A percentile compares a stretch with the other conserved stretches of the same genome.
Evolutionary conservation across 2,888 invertebrate species (phyloP).

Genomic region (Frankliniella fusca): DNA sequence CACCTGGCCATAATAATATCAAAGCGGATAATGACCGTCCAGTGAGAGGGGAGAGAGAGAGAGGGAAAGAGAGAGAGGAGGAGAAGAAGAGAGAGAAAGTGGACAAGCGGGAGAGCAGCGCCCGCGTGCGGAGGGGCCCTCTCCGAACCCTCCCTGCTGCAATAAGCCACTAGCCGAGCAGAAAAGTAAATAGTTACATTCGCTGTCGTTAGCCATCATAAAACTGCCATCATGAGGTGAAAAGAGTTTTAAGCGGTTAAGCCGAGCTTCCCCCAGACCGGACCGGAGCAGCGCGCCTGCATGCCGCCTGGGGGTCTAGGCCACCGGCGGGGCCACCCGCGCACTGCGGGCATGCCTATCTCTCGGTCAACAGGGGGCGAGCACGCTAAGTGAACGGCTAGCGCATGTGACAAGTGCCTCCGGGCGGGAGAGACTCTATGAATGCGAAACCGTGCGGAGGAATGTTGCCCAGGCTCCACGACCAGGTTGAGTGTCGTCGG

Average conservation of each 20-base stretch:
- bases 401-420: slow-evolving; percentile 17
- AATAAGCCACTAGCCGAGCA: no score
- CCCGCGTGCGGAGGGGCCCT: not conserved
- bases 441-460: no score
- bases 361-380: not conserved
- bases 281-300: not conserved
- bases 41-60: not conserved
- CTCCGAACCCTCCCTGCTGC: no score
- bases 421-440: not conserved
- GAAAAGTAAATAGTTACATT: no score
- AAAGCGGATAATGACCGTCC: slow-evolving; percentile 13
- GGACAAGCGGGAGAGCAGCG: not conserved
- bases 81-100: not conserved
- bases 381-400: not conserved
- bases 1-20: slow-evolving; percentile 25
- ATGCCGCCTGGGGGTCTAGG: not conserved
- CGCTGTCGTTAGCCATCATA: no score
- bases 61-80: not conserved
- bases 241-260: not conserved
- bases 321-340: not conserved
- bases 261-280: not conserved
- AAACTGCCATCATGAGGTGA: no score
- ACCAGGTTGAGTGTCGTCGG: no score
- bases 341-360: not conserved
- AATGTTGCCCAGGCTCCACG: no score